Percentiles rank a stretch among this genome's conserved stretches.
phyloP scores from a whole-genome alignment of 2,888 invertebrate species.

The Sarcophaga variegata region DNA sequence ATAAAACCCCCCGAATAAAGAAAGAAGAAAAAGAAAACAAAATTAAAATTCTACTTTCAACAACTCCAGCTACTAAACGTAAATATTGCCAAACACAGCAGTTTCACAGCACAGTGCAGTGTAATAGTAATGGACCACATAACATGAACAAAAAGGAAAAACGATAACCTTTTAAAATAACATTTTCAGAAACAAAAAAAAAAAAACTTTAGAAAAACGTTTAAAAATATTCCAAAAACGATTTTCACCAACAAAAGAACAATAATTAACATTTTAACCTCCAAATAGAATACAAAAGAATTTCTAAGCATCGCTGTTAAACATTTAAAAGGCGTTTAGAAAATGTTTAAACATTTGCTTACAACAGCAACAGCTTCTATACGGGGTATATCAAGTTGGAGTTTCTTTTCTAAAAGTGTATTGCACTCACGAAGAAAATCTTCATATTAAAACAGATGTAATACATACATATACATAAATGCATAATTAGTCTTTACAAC shows the following conservation, averaged over 20 bases:
- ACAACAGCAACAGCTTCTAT: no score
- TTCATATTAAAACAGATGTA: no score
- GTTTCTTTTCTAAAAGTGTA: no score
- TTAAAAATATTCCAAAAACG: conserved; percentile 1
- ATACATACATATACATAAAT: no score
- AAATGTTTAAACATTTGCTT: background rate
- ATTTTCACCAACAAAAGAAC: conserved; percentile 25
- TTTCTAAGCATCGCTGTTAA: conserved; percentile 32
- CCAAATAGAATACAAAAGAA: background rate
- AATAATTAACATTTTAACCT: conserved; percentile 39
- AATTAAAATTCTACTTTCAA: conserved; percentile 19
- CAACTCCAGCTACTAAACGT: conserved; percentile 26
- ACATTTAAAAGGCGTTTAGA: conserved; percentile 38
- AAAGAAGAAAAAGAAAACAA: background rate
- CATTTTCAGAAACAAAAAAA: conserved; percentile 32
- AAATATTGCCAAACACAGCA: conserved; percentile 40
- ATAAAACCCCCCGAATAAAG: background rate
- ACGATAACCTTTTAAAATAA: conserved; percentile 36
- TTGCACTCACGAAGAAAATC: no score
- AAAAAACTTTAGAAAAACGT: background rate
- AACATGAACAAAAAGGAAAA: background rate
- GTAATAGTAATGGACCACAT: conserved; percentile 15
- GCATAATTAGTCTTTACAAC: no score
- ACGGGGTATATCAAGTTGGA: no score
- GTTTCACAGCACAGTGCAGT: background rate